Evolutionary conservation across 2,888 invertebrate species (phyloP), one percentile per base, ranked within the genome.

Genomic region (Watsonalla binaria): DNA sequence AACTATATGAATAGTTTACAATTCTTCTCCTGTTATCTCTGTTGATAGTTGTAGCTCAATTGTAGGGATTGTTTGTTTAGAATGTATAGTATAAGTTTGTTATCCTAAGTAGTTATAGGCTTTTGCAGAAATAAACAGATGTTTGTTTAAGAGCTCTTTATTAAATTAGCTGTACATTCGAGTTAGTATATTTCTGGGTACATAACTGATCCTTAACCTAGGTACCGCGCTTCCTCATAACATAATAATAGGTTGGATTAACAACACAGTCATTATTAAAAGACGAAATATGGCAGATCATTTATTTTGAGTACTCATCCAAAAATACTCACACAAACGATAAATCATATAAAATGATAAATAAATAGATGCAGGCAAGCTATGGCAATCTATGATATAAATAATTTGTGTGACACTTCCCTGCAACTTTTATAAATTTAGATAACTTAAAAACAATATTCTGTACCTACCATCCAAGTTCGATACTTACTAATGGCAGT

Each of bases 131-230:
- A 60, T 60, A 61, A 65, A 58, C 13, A 58, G 47, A 57, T 45
- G 47, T 63, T 70, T 79, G 74, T 86, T 88, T 86, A 85, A 85
- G 85, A 87, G 84, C 84, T 88, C 81, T 91, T 91, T 90, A 90
- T 90, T 91, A 84, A 89, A 86, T 89, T 90, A 90, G 90, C 91
- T 91, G 91, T 91, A 91, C 91, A 91, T 90, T 90, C 86, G 87
- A 90, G 91, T 91, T 91, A 91, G 91, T 91, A 90, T 90, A 89
- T 80, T 86, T 88, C 89, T 89, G 89, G 90, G 90, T 89, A 90
- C 86, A 90, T 90, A 84, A 82, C 84, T 82, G 79, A 83, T 86
- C 80, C 89, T 90, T 89, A 90, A 72, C 80, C 86, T 87, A 90
- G 76, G 76, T 85, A 82, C 83, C 83, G 77, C 80, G 78, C 67